Evolutionary conservation across 1,140 invertebrate species (phyloP), one percentile per base, ranked within the genome.

Genomic region (Plectrocnemia conspersa): DNA sequence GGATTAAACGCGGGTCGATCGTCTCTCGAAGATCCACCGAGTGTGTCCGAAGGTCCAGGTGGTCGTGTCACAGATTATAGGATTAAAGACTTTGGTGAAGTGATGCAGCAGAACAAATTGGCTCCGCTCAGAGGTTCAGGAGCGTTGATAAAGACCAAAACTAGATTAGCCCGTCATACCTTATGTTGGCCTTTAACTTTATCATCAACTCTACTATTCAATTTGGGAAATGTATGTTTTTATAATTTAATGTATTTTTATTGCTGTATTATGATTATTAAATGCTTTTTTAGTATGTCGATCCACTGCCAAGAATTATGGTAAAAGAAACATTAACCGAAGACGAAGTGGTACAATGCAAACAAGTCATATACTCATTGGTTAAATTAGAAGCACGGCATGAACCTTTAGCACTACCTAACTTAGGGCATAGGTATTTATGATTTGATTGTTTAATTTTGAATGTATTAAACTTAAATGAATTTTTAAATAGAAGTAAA

Each of bases 161-260:
- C 80, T 2, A 76, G 83, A 40, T 64, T 97, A 0, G 82, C 86
- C 38, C 75, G 90, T 22, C 79, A 88, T 54, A 93, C 93, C 0
- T 83, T 86, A 41, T 93, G 93, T 71, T 98, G 93, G 89, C 94
- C 95, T 0, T 79, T 97, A 41, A 93, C 90, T 4, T 91, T 93
- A 40, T 88, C 88, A 11, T 86, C 89, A 3, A 95, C 92, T 0
- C 80, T 93, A 9, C 84, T 97, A 61, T 97, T 91, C 64, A 95
- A 94, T 66, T 75, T 95, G 53, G 82, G 83, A 65, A 82, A 84
- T 49, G 88, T 91, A 73, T 80, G 77, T 73, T 42, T 27, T 27
- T 9, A 32, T n/a, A n/a, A n/a, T 21, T 24, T 22, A 24, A 32
- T 45, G 45, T 48, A 52, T 64, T 27, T 16, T 36, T 29, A 22